Percentiles rank a stretch among this genome's conserved stretches.
phyloP scores from a whole-genome alignment of 2,113 vertebrate genomes.

The Crotalus viridis region DNA sequence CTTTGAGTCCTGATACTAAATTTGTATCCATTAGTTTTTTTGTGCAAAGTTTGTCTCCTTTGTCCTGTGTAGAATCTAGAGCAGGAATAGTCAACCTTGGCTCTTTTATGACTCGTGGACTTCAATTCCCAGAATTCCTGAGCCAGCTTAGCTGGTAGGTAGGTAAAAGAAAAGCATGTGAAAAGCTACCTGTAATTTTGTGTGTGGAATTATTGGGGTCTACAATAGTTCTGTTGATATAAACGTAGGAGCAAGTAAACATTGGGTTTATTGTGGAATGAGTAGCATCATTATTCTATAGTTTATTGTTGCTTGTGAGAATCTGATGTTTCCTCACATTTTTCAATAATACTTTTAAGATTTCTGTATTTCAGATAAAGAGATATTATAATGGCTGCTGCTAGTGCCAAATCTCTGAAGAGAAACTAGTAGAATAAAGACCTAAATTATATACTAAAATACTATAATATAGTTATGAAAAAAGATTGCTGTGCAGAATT shows the following conservation, averaged over 20 bases:
- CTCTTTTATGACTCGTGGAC: too few species aligned
- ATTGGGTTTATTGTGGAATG: background rate
- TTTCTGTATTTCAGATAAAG: background rate
- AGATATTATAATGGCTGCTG: background rate
- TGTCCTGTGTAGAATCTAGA: background rate
- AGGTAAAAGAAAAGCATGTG: background rate
- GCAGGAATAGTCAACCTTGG: too few species aligned
- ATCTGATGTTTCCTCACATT: background rate
- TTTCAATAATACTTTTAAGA: background rate
- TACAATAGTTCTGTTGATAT: background rate
- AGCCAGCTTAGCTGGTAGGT: background rate
- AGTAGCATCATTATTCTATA: background rate
- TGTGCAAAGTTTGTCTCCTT: background rate
- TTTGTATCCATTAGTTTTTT: background rate
- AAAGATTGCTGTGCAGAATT: constrained; percentile 46
- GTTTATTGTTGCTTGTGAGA: background rate
- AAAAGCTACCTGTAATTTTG: background rate
- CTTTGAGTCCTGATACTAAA: background rate
- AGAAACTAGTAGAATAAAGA: background rate
- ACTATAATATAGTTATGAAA: background rate
- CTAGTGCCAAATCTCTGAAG: background rate
- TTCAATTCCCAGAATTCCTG: too few species aligned
- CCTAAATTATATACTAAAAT: background rate
- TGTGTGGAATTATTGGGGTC: background rate
- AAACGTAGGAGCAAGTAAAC: background rate